These are phyloP conservation scores for Myathropa florea DNA, from an alignment of 2,888 invertebrate species.

Conservation along the genomic window DNA sequence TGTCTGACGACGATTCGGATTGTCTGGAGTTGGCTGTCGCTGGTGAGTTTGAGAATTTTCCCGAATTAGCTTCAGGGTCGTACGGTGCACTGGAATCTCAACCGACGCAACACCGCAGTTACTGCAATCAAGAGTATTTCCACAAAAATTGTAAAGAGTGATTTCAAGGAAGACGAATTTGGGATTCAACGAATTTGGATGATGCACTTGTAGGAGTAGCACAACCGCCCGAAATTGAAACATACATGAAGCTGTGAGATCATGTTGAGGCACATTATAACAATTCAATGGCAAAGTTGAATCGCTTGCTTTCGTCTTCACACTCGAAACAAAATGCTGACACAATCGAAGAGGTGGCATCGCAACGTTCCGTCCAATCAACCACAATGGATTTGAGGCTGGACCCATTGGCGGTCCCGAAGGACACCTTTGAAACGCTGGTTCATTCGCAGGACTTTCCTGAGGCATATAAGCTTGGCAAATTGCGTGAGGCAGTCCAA, in stretches of 20 bases:
- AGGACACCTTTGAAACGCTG: constrained; percentile 27
- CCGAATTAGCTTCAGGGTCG: too few species aligned
- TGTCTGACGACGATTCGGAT: too few species aligned
- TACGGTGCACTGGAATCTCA: too few species aligned
- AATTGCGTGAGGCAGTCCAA: constrained; percentile 20
- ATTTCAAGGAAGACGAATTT: too few species aligned
- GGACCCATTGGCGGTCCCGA: constrained; percentile 14
- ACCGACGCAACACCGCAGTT: too few species aligned
- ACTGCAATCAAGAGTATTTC: too few species aligned
- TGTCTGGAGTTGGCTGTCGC: too few species aligned
- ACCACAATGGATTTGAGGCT: not conserved
- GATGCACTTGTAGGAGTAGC: too few species aligned
- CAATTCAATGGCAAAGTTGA: not conserved
- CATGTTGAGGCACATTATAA: not conserved
- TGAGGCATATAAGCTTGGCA: constrained; percentile 23
- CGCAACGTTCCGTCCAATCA: not conserved
- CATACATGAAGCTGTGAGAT: not conserved
- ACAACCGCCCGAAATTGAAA: not conserved
- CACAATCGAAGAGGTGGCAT: not conserved
- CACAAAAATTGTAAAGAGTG: too few species aligned
- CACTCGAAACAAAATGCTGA: not conserved
- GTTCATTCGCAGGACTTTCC: constrained; percentile 7
- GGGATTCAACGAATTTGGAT: too few species aligned
- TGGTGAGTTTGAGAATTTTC: too few species aligned
- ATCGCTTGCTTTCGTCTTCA: not conserved